A percentile compares a stretch with the other conserved stretches of the same genome.
phyloP scores from a whole-genome alignment of 1,140 invertebrate genomes.

The Mercenaria mercenaria region DNA sequence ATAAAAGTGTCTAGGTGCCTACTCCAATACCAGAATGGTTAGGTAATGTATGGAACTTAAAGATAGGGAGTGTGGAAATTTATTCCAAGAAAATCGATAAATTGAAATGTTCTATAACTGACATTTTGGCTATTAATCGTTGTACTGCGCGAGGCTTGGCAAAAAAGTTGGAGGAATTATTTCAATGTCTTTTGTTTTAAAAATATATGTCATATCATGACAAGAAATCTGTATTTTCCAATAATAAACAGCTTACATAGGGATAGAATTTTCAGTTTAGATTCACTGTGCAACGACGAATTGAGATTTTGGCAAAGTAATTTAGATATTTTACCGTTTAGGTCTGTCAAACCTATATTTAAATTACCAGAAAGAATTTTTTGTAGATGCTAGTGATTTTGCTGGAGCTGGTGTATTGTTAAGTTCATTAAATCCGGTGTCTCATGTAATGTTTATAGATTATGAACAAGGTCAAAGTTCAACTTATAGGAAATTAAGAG shows the following conservation, averaged over 20 bases:
- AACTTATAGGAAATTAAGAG: background rate
- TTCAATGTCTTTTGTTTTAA: constrained; percentile 18
- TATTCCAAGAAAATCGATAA: background rate
- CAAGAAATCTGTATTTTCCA: background rate
- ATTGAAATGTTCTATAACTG: background rate
- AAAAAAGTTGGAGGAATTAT: background rate
- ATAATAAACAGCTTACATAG: background rate
- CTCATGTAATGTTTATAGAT: constrained; percentile 21
- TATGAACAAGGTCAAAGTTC: background rate
- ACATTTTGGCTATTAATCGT: background rate
- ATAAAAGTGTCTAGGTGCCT: background rate
- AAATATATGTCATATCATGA: constrained; percentile 23
- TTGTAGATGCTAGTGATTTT: constrained; percentile 39
- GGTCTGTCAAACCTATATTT: background rate
- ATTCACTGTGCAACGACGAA: background rate
- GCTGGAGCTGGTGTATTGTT: constrained; percentile 22
- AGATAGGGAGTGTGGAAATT: background rate
- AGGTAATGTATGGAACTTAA: background rate
- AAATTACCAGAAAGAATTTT: background rate
- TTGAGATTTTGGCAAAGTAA: constrained; percentile 16
- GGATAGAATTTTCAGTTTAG: background rate
- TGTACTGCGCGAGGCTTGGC: background rate
- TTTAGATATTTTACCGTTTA: background rate
- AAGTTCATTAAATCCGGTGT: background rate
- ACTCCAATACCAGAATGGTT: background rate